Percentiles rank a stretch among this genome's conserved stretches.
phyloP scores from a whole-genome alignment of 2,113 vertebrate species.

The Bambusicola thoracicus region DNA sequence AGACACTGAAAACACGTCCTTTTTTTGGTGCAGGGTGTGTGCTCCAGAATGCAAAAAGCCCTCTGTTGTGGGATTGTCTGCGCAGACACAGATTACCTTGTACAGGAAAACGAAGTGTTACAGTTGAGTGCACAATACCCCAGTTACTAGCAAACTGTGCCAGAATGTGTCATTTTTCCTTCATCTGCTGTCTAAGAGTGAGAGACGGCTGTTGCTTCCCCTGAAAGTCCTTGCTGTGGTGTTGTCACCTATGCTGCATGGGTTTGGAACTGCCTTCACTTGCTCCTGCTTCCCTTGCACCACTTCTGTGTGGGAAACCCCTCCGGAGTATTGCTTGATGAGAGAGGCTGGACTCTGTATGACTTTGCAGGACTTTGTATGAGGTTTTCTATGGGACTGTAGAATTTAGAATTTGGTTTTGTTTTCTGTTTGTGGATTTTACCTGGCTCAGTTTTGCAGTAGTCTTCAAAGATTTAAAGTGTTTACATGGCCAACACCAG shows the following conservation, averaged over 20 bases:
- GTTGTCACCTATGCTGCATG: background rate
- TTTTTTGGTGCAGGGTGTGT: background rate
- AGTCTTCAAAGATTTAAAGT: background rate
- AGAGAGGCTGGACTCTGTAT: background rate
- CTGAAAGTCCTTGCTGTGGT: background rate
- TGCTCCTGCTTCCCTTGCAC: background rate
- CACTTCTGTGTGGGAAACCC: background rate
- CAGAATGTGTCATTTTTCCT: background rate
- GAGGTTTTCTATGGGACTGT: background rate
- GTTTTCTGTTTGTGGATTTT: background rate
- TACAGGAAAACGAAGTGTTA: background rate
- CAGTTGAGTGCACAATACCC: background rate
- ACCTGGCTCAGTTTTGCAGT: background rate
- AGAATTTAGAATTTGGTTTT: background rate
- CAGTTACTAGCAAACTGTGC: background rate
- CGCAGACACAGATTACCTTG: background rate
- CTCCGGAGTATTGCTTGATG: background rate
- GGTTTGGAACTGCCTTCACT: background rate
- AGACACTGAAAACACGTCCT: background rate
- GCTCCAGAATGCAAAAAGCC: background rate
- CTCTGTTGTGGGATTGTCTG: background rate
- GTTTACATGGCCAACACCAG: background rate
- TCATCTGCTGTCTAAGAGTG: background rate
- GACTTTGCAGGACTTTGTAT: fast-evolving
- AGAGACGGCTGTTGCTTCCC: background rate